Conservation (phyloP, 2,797 vertebrate species). For the Gymnoscopelus microlampas region DNA sequence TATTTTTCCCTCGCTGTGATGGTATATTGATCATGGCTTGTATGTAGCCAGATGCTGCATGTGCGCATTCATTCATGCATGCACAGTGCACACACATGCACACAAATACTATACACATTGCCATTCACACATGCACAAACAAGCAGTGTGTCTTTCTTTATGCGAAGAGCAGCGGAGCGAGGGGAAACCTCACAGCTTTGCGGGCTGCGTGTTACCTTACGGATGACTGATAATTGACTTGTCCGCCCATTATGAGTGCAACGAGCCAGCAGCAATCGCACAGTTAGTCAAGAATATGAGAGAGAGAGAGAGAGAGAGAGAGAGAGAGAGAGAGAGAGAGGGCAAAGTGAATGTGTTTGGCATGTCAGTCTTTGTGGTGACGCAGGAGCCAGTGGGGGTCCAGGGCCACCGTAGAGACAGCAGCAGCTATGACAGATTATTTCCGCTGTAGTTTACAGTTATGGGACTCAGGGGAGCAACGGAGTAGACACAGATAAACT, state of each 20-base stretch:
- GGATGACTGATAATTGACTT: conserved; percentile 32
- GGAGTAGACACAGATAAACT: conserved; percentile 18
- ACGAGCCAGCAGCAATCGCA: conserved; percentile 24
- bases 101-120: neutral
- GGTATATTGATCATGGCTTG: conserved; percentile 3
- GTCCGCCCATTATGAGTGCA: conserved; percentile 20
- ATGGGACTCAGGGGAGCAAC: conserved; percentile 29
- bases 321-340: conserved; percentile 7
- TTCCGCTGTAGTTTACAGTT: conserved; percentile 50
- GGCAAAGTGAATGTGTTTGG: conserved; percentile 7
- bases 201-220: conserved; percentile 24
- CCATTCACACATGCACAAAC: neutral
- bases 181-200: neutral
- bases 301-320: neutral
- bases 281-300: conserved; percentile 16
- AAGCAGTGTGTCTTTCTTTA: conserved; percentile 22
- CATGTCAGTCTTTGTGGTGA: conserved; percentile 31
- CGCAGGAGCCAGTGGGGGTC: conserved; percentile 51
- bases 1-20: neutral
- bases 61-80: neutral
- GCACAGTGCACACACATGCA: neutral
- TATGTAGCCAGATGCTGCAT: too few relatives aligned
- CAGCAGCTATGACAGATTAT: conserved; percentile 67
- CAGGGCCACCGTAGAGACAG: conserved; percentile 48
- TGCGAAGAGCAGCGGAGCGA: neutral